Evolutionary conservation across 2,888 invertebrate species (phyloP).

Genomic region (Platynereis dumerilii): DNA sequence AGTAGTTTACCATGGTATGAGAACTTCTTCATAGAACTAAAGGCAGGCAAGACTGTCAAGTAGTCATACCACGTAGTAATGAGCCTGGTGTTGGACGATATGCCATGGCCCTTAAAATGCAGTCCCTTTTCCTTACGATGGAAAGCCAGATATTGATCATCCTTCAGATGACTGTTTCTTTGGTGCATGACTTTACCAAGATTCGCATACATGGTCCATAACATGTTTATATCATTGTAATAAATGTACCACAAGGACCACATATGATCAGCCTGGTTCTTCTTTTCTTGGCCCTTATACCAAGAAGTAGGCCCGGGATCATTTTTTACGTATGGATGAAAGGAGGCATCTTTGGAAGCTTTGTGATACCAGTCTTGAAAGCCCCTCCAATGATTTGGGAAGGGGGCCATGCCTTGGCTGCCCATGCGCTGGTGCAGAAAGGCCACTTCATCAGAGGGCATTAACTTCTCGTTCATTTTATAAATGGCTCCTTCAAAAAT

Average conservation of each 20-base stretch:
- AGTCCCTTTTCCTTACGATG: conserved; percentile 9
- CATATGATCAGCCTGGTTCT: neutral
- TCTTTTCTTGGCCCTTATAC: conserved; percentile 9
- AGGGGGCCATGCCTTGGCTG: neutral
- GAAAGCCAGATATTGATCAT: conserved; percentile 1
- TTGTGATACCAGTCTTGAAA: conserved; percentile 17
- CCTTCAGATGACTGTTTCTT: neutral
- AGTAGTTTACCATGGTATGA: too few species aligned
- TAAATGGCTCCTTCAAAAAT: conserved; percentile 4
- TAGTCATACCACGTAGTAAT: conserved; percentile 1
- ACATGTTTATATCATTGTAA: neutral
- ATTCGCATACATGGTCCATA: conserved; percentile 7
- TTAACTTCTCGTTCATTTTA: neutral
- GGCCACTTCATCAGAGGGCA: neutral
- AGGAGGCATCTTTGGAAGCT: neutral
- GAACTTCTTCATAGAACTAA: too few species aligned
- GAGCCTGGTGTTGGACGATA: neutral
- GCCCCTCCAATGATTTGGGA: neutral
- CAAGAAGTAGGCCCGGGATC: neutral
- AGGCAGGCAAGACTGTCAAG: neutral
- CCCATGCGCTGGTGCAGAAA: neutral
- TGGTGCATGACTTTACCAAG: neutral
- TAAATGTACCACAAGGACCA: conserved; percentile 13
- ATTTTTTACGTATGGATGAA: neutral
- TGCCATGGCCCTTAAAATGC: neutral